Conservation (phyloP, 2,888 invertebrate species). For the Phania funesta region DNA sequence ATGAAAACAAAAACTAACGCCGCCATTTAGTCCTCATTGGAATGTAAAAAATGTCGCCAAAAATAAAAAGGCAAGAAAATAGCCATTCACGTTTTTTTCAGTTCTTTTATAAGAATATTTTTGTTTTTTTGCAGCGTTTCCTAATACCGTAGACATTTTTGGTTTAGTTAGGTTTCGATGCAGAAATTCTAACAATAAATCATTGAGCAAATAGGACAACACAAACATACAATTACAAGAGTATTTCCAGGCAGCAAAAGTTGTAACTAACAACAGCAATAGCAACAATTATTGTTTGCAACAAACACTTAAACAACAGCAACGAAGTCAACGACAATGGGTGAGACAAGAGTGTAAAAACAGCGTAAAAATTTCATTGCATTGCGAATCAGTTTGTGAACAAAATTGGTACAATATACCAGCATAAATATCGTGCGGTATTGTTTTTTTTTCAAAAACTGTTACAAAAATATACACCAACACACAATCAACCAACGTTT, state of each 20-base stretch:
- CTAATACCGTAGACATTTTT: slow-evolving; percentile 46
- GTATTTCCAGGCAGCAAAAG: slow-evolving; percentile 5
- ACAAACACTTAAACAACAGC: slow-evolving; percentile 12
- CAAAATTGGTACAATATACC: neutral
- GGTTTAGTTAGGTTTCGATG: slow-evolving; percentile 39
- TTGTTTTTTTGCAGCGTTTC: slow-evolving; percentile 5
- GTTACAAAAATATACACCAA: slow-evolving; percentile 7
- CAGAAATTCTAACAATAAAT: slow-evolving; percentile 54
- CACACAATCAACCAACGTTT: neutral
- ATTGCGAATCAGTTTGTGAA: slow-evolving; percentile 30
- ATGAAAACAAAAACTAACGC: slow-evolving; percentile 11
- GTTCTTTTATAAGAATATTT: neutral
- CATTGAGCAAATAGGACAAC: slow-evolving; percentile 56
- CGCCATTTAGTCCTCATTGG: slow-evolving; percentile 62
- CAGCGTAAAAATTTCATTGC: slow-evolving; percentile 39
- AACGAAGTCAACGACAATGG: neutral
- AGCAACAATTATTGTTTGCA: slow-evolving; percentile 36
- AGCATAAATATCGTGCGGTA: neutral
- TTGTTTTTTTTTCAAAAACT: slow-evolving; percentile 11
- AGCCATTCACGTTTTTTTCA: neutral
- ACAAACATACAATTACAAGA: slow-evolving; percentile 44
- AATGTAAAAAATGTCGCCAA: slow-evolving; percentile 53
- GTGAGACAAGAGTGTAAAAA: slow-evolving; percentile 17
- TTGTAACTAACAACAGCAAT: slow-evolving; percentile 13
- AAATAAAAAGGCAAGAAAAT: neutral